Percentiles rank a stretch among this genome's conserved stretches.
Evolutionary conservation across 2,797 vertebrate genomes (phyloP).

Genomic region (Halcyon chelicuti): DNA sequence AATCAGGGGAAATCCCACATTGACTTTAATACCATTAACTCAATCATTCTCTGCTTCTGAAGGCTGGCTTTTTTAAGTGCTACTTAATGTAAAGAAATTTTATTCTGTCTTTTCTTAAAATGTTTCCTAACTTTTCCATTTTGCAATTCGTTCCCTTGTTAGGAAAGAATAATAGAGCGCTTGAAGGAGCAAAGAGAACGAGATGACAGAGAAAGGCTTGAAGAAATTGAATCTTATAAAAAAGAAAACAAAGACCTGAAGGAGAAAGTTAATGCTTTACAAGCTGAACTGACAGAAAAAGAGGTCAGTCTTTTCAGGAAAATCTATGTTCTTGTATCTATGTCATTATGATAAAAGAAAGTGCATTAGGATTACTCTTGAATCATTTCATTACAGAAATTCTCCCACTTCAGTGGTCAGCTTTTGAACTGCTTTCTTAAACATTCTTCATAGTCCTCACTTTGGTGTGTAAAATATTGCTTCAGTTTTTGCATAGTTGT

Average conservation of each 20-base stretch:
- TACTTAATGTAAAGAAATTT: neutral
- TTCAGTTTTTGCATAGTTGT: neutral
- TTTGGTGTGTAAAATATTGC: neutral
- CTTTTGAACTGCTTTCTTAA: conserved; percentile 1
- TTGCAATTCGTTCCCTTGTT: conserved; percentile 40
- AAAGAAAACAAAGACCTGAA: conserved; percentile 99
- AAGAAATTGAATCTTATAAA: conserved; percentile 95
- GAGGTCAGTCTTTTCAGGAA: conserved; percentile 86
- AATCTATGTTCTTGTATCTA: neutral
- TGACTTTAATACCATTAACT: neutral
- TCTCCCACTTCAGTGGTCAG: neutral
- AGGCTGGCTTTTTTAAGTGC: neutral
- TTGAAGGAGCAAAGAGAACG: conserved; percentile 97
- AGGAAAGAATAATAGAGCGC: conserved; percentile 99
- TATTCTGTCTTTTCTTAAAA: neutral
- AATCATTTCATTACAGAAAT: neutral
- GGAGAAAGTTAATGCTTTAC: conserved; percentile 95
- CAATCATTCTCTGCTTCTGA: neutral
- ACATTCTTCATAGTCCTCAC: neutral
- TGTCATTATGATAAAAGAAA: neutral
- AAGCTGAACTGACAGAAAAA: conserved; percentile 96
- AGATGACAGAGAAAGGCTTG: conserved; percentile 94
- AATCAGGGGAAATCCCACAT: neutral
- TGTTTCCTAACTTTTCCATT: neutral
- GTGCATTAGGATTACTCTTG: neutral